phyloP scores from a whole-genome alignment of 2,113 vertebrate species.

The Trematocara variabile region DNA sequence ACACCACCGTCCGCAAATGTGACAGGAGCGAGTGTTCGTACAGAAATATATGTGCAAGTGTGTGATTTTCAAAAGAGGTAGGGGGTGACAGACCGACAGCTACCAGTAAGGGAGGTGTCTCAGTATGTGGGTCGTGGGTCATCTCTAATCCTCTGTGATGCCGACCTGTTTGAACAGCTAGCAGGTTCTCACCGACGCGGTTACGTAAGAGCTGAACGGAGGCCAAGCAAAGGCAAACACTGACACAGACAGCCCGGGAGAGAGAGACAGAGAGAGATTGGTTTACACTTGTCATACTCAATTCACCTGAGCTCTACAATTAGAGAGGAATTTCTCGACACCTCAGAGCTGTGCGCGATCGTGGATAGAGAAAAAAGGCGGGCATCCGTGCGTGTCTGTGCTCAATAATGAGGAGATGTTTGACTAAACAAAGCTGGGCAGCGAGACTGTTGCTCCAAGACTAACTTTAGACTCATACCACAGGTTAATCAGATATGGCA shows the following conservation, averaged over 20 bases:
- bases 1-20: constrained; percentile 1
- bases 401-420: constrained; percentile 17
- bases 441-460: constrained; percentile 34
- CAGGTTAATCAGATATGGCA: background rate
- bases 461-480: constrained; percentile 15
- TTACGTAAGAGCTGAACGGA: constrained; percentile 53
- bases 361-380: background rate
- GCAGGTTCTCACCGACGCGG: constrained; percentile 57
- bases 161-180: constrained; percentile 69
- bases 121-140: constrained; percentile 49
- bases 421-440: constrained; percentile 34
- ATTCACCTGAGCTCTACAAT: constrained; percentile 42
- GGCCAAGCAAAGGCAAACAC: constrained; percentile 41
- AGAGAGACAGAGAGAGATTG: background rate
- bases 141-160: constrained; percentile 51
- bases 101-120: constrained; percentile 35
- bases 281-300: constrained; percentile 37
- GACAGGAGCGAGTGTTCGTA: background rate
- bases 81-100: background rate
- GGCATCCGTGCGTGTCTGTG: background rate
- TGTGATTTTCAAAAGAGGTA: background rate
- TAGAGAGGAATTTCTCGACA: constrained; percentile 45
- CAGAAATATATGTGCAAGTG: background rate
- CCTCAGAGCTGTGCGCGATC: background rate
- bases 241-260: background rate